These are phyloP conservation scores for Mionectes macconnelli DNA, from an alignment of 2,113 vertebrate species.

Conservation along the genomic window DNA sequence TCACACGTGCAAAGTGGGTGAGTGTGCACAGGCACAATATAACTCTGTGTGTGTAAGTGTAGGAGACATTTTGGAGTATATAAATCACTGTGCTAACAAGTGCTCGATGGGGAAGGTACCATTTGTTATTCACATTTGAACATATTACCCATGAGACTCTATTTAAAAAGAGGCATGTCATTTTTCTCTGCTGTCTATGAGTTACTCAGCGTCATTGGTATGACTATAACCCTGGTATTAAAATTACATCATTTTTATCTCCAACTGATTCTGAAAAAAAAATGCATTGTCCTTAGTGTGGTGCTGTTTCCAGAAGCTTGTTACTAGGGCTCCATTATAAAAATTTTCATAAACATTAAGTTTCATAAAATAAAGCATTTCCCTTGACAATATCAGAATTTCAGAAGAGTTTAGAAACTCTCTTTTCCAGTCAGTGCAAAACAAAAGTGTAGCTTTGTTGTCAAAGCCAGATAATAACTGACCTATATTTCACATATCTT, in stretches of 20 bases:
- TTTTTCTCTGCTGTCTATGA: not conserved
- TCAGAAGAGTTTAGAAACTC: not conserved
- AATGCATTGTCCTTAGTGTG: not conserved
- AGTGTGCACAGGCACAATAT: not conserved
- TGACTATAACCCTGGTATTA: not conserved
- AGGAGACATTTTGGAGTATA: not conserved
- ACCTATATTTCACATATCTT: conserved; percentile 15
- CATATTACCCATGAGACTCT: not conserved
- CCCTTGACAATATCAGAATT: not conserved
- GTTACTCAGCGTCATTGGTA: not conserved
- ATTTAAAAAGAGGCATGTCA: not conserved
- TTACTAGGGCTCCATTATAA: not conserved
- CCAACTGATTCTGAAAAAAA: not conserved
- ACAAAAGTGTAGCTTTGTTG: not conserved
- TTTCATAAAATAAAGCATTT: not conserved
- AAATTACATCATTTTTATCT: not conserved
- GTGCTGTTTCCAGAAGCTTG: not conserved
- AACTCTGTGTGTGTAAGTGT: not conserved
- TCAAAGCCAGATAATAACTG: conserved; percentile 7
- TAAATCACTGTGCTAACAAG: not conserved
- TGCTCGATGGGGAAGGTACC: not conserved
- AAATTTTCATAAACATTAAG: not conserved
- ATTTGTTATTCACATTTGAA: not conserved
- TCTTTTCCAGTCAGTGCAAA: not conserved
- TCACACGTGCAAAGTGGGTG: not conserved